These are phyloP conservation scores for Limnephilus rhombicus DNA, from an alignment of 2,888 invertebrate genomes.

Conservation along the genomic window DNA sequence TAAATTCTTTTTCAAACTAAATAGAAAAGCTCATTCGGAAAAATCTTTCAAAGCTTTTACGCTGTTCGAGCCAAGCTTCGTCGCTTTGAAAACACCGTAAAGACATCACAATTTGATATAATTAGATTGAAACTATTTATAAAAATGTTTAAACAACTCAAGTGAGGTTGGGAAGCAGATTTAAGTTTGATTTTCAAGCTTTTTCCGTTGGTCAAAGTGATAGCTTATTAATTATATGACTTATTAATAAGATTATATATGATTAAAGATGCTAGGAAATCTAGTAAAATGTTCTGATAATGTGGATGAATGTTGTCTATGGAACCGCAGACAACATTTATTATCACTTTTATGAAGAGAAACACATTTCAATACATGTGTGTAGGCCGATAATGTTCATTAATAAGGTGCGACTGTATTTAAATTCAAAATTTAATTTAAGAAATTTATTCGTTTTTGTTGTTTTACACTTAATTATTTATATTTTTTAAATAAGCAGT, in stretches of 20 bases:
- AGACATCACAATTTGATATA: neutral
- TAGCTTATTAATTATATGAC: neutral
- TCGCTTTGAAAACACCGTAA: constrained; percentile 22
- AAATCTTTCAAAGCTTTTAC: neutral
- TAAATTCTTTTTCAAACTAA: neutral
- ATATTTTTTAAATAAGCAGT: too few species aligned
- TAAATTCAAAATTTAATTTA: too few species aligned
- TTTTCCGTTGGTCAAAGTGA: neutral
- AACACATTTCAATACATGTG: neutral
- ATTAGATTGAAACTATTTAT: constrained; percentile 7
- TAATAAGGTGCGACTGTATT: neutral
- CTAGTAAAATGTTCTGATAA: neutral
- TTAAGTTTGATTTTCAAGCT: neutral
- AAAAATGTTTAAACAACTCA: neutral
- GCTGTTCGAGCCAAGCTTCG: neutral
- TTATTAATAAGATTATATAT: neutral
- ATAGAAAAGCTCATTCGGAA: neutral
- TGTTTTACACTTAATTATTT: too few species aligned
- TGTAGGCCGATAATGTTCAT: neutral
- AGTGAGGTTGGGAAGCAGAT: neutral
- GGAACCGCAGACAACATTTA: neutral
- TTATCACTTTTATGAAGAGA: neutral
- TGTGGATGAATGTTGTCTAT: neutral
- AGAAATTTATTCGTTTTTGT: too few species aligned
- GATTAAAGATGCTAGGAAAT: neutral